Evolutionary conservation across 2,113 vertebrate genomes (phyloP).

Genomic region (Raja brachyura): DNA sequence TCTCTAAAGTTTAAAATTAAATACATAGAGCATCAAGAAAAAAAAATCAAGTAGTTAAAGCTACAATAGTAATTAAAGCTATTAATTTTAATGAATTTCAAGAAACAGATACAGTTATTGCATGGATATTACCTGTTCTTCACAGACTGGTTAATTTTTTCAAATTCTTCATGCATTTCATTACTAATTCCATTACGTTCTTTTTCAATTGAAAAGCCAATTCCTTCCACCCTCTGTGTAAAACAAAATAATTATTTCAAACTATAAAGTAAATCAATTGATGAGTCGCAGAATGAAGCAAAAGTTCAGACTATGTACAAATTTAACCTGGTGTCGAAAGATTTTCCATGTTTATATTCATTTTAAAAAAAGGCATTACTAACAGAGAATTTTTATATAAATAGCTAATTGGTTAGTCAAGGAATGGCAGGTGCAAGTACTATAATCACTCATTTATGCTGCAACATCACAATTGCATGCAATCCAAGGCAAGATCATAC

Average conservation of each 20-base stretch:
- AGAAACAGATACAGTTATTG: background rate
- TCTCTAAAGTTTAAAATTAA: no score
- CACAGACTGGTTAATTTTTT: background rate
- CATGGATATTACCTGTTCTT: background rate
- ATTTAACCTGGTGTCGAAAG: background rate
- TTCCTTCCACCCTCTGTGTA: background rate
- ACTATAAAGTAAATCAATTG: background rate
- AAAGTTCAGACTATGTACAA: background rate
- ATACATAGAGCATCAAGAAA: no score
- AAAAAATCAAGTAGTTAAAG: background rate
- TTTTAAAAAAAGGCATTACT: background rate
- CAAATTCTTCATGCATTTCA: slow-evolving; percentile 25
- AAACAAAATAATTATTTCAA: background rate
- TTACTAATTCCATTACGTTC: slow-evolving; percentile 20
- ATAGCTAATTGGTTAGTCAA: background rate
- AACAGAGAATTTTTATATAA: background rate
- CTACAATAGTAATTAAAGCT: background rate
- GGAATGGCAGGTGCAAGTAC: background rate
- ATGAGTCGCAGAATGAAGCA: background rate
- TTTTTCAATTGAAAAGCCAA: background rate
- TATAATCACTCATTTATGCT: no score
- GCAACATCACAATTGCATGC: no score
- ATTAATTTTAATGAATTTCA: background rate
- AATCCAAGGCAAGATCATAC: background rate
- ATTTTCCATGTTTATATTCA: background rate